Evolutionary conservation across 2,888 invertebrate genomes (phyloP).

Genomic region (Rhamphomyia laevipes): DNA sequence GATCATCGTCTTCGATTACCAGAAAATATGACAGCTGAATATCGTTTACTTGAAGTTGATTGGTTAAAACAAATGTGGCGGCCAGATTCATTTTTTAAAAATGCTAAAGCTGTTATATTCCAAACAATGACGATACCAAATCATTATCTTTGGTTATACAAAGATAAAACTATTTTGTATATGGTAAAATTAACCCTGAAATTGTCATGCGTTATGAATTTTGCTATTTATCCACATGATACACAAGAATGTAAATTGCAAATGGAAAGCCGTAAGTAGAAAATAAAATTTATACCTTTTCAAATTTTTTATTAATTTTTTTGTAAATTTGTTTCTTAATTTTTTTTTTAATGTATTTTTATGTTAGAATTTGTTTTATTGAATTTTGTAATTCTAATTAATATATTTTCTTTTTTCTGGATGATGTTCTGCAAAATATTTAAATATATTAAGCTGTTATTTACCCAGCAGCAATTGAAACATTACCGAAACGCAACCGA

Average conservation of each 20-base stretch:
- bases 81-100: slow-evolving; percentile 88
- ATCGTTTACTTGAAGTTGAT: slow-evolving; percentile 74
- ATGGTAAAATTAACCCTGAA: slow-evolving; percentile 77
- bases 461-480: neutral
- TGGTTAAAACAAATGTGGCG: slow-evolving; percentile 91
- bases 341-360: neutral
- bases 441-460: neutral
- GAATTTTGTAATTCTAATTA: neutral
- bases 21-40: slow-evolving; percentile 88
- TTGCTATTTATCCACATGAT: slow-evolving; percentile 87
- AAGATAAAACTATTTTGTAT: slow-evolving; percentile 73
- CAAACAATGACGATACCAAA: slow-evolving; percentile 93
- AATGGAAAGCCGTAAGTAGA: slow-evolving; percentile 81
- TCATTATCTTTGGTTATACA: slow-evolving; percentile 85
- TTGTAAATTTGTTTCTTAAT: neutral
- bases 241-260: slow-evolving; percentile 89
- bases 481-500: neutral
- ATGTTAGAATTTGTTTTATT: neutral
- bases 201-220: slow-evolving; percentile 89
- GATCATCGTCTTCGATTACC: slow-evolving; percentile 75
- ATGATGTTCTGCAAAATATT: neutral
- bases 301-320: neutral
- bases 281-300: neutral
- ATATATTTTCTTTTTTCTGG: neutral
- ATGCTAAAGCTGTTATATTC: slow-evolving; percentile 85